Conservation (phyloP, 2,113 vertebrate species). For the Nerophis lumbriciformis region DNA sequence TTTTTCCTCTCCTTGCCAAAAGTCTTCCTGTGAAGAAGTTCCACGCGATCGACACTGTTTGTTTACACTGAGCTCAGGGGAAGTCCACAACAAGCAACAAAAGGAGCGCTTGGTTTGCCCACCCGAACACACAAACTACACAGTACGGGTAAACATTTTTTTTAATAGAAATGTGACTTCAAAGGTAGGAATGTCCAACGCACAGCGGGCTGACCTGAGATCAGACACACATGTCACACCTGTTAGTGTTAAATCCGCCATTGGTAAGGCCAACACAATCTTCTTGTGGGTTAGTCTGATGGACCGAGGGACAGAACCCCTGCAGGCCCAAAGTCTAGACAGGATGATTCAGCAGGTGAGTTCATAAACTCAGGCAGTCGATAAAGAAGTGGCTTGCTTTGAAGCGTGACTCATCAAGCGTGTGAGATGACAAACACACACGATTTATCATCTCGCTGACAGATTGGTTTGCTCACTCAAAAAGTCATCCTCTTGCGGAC, state of each 20-base stretch:
- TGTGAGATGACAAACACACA: not conserved
- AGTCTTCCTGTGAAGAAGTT: no score
- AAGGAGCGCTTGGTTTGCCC: no score
- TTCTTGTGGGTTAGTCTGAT: conserved; percentile 17
- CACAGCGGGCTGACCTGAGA: not conserved
- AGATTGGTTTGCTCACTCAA: not conserved
- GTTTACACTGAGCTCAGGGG: no score
- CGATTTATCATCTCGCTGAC: no score
- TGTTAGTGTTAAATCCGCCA: not conserved
- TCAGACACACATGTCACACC: not conserved
- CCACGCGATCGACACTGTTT: not conserved
- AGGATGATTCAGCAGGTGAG: conserved; percentile 40
- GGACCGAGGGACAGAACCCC: conserved; percentile 34
- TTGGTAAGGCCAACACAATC: conserved; percentile 6
- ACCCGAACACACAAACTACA: no score
- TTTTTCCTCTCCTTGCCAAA: not conserved
- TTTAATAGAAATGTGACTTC: not conserved
- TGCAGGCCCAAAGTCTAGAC: conserved; percentile 59
- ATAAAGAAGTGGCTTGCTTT: conserved; percentile 13
- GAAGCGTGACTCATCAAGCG: conserved; percentile 20
- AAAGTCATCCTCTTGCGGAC: conserved; percentile 52
- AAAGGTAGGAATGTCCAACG: not conserved
- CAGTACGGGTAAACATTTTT: no score
- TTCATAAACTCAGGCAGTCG: conserved; percentile 23
- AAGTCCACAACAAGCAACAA: no score